A percentile compares a stretch with the other conserved stretches of the same genome.
phyloP scores from a whole-genome alignment of 2,888 invertebrate genomes.

The Aphodius granarius region DNA sequence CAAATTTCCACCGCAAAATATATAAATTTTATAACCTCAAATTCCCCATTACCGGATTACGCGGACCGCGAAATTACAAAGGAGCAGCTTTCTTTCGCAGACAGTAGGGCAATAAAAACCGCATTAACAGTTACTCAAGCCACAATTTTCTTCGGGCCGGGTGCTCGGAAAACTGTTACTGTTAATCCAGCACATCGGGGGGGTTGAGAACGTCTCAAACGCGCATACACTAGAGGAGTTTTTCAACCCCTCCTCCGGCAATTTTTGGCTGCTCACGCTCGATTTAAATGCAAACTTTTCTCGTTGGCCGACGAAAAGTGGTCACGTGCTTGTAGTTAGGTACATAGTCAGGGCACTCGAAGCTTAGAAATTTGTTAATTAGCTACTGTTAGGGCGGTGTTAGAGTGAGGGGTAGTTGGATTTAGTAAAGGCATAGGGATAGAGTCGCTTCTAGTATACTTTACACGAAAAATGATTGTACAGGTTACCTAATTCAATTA shows the following conservation, averaged over 20 bases:
- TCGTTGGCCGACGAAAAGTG: slow-evolving; percentile 19
- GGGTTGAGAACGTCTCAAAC: not conserved
- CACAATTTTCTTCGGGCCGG: not conserved
- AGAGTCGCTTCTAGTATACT: too few relatives aligned
- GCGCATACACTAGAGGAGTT: not conserved
- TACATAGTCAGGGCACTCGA: slow-evolving; percentile 18
- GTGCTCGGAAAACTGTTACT: not conserved
- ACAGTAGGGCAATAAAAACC: not conserved
- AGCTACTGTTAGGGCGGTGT: slow-evolving; percentile 22
- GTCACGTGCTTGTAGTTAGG: slow-evolving; percentile 24
- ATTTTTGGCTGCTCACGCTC: not conserved
- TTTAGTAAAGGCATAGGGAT: too few relatives aligned
- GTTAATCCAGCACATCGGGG: not conserved
- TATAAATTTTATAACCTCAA: not conserved
- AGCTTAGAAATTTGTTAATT: slow-evolving; percentile 41
- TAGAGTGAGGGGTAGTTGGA: not conserved
- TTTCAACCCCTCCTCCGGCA: not conserved
- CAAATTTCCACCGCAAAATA: not conserved
- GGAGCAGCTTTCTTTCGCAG: not conserved
- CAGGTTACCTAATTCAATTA: slow-evolving; percentile 22
- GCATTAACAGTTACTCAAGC: not conserved
- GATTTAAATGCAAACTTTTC: slow-evolving; percentile 30
- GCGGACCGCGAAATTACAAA: not conserved
- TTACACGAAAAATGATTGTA: not conserved
- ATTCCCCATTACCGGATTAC: not conserved